These are phyloP conservation scores for Heliconius hortense DNA, from an alignment of 2,888 invertebrate species.

Conservation along the genomic window DNA sequence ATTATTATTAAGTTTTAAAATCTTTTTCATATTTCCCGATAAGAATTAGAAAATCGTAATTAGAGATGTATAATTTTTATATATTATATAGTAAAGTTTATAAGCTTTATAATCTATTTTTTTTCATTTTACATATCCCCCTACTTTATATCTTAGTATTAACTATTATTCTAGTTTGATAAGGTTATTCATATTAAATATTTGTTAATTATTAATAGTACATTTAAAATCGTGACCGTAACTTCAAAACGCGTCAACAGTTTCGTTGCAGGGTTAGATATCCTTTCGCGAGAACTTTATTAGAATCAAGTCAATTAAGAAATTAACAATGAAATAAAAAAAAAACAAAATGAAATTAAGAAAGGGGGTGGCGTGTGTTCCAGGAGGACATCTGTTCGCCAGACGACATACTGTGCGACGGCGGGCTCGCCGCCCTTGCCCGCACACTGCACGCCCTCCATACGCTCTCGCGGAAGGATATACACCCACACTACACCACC, in stretches of 20 bases:
- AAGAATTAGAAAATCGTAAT: neutral
- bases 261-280: conserved; percentile 72
- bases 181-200: neutral
- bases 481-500: conserved; percentile 47
- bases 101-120: neutral
- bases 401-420: conserved; percentile 79
- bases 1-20: neutral
- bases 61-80: neutral
- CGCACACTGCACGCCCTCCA: conserved; percentile 50
- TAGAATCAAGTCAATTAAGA: neutral
- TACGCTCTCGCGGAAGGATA: conserved; percentile 77
- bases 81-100: neutral
- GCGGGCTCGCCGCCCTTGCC: conserved; percentile 68
- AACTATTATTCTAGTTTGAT: neutral
- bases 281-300: conserved; percentile 59
- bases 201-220: neutral
- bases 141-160: neutral
- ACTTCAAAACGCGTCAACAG: neutral
- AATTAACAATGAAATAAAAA: conserved; percentile 8
- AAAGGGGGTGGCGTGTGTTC: conserved; percentile 83
- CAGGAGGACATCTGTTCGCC: conserved; percentile 86
- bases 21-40: too few relatives aligned
- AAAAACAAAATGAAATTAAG: conserved; percentile 55
- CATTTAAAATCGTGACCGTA: neutral
- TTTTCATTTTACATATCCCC: neutral